Conservation (phyloP, 2,888 invertebrate genomes). For the Mythimna loreyi region DNA sequence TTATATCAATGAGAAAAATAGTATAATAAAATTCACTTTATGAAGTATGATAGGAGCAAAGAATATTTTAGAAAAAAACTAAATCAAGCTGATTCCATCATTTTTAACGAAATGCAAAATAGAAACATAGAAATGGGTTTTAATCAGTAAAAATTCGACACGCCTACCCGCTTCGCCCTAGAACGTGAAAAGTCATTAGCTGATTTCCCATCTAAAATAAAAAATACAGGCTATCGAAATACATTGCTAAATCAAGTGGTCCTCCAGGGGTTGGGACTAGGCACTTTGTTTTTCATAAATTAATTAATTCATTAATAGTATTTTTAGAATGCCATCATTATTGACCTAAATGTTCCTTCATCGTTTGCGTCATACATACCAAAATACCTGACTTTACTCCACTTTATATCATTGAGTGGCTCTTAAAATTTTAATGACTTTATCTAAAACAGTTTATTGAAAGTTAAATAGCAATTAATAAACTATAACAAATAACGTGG, state of each 20-base stretch:
- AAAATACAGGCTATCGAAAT: not conserved
- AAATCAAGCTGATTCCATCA: not conserved
- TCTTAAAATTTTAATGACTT: slow-evolving; percentile 49
- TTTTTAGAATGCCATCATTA: not conserved
- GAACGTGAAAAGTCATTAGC: too few relatives aligned
- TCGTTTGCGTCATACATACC: slow-evolving; percentile 14
- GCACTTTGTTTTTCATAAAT: not conserved
- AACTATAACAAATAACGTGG: slow-evolving; percentile 47
- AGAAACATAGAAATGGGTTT: too few relatives aligned
- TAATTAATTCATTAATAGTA: not conserved
- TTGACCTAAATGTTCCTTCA: not conserved
- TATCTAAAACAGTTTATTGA: slow-evolving; percentile 33
- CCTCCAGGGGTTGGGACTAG: not conserved
- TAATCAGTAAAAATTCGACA: too few relatives aligned
- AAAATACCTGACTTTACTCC: not conserved
- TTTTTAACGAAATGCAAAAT: too few relatives aligned
- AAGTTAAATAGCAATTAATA: slow-evolving; percentile 50
- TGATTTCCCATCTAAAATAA: too few relatives aligned
- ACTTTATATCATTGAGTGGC: slow-evolving; percentile 20
- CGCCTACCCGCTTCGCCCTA: too few relatives aligned
- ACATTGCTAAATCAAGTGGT: not conserved
- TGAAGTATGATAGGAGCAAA: too few relatives aligned
- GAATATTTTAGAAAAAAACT: not conserved
- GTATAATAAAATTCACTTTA: too few relatives aligned
- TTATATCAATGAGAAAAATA: too few relatives aligned